Evolutionary conservation across 2,797 vertebrate species (phyloP).

Genomic region (Paratrypauchen microcephalus): DNA sequence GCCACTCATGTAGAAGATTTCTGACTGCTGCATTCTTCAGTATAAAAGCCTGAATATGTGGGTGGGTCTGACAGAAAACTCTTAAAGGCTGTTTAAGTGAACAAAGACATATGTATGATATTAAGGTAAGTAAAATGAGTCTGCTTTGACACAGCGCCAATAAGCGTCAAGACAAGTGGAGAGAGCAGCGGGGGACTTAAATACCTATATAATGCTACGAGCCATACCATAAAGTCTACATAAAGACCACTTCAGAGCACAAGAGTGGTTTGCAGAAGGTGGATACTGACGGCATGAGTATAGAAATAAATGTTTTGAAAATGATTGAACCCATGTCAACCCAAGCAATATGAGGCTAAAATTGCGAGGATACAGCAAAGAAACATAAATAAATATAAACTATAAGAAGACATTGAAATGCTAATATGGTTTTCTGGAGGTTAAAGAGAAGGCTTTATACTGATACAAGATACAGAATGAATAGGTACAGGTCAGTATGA

Average conservation of each 20-base stretch:
- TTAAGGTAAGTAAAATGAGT: slow-evolving; percentile 38
- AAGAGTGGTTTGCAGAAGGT: slow-evolving; percentile 14
- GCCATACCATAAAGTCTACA: slow-evolving; percentile 13
- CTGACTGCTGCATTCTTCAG: slow-evolving; percentile 39
- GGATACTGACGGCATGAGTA: neutral
- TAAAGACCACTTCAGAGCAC: slow-evolving; percentile 27
- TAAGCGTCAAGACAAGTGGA: slow-evolving; percentile 15
- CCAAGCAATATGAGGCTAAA: slow-evolving; percentile 1
- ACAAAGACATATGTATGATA: slow-evolving; percentile 45
- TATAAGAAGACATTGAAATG: neutral
- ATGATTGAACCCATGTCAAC: slow-evolving; percentile 8
- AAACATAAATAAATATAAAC: neutral
- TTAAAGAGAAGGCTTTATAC: neutral
- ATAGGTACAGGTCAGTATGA: neutral
- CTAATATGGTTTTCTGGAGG: neutral
- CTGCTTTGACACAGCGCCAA: slow-evolving; percentile 37
- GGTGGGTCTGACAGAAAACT: slow-evolving; percentile 49
- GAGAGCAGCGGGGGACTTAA: slow-evolving; percentile 26
- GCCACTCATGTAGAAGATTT: slow-evolving; percentile 49
- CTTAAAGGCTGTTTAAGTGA: slow-evolving; percentile 40
- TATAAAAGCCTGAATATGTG: slow-evolving; percentile 46
- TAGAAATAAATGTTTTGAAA: slow-evolving; percentile 1
- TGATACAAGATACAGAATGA: neutral
- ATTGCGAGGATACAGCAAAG: slow-evolving; percentile 6
- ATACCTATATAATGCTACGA: slow-evolving; percentile 18